Base-by-base conservation (phyloP, 2,113 vertebrate species). In the Sarotherodon lohbergeri region DNA sequence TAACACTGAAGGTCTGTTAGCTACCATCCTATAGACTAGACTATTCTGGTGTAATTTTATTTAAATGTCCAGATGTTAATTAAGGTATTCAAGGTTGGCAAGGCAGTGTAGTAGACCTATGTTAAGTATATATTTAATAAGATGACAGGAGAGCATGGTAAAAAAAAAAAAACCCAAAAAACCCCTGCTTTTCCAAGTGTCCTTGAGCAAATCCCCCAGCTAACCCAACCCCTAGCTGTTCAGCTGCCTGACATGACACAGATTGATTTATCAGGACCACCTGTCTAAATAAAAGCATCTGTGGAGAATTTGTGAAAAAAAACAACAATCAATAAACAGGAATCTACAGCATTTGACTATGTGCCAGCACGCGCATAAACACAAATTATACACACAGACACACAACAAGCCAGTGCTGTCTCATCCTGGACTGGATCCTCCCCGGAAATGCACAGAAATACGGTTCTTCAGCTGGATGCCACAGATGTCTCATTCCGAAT, bases 131-230 rank as follows among this genome's bases (percentile, higher is more conserved):
- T 68, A 52, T 89, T 91, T 86, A 27, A 86, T 78, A 80, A 87
- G 9, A 86, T 41, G 63, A 57, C 86, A 81, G 73, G 88, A 6
- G 24, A 17, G 17, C 10, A 14, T 24, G 73, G 12, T 84, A 50
- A 82, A 10, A 36, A 29, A 36, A 66, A 63, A 63, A 61, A 32
- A 29, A 3, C 3, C 22, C 22, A 22, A 34, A 61, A 63, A 34
- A 27, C 6, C 34, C 22, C 55, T 83, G 29, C n/a, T 36, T 82
- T 14, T 85, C 79, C 82, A 83, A 43, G 76, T 90, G 90, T 93
- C 91, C 91, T 94, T 92, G 82, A 91, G 63, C 83, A 88, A 87
- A 85, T 71, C 68, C 27, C 9, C 27, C 24, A 48, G 71, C 68
- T 76, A 76, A 71, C 56, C 36, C 56, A 76, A 46, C 19, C 43